phyloP scores from a whole-genome alignment of 2,113 vertebrate genomes.

The Sphaerodactylus townsendi region DNA sequence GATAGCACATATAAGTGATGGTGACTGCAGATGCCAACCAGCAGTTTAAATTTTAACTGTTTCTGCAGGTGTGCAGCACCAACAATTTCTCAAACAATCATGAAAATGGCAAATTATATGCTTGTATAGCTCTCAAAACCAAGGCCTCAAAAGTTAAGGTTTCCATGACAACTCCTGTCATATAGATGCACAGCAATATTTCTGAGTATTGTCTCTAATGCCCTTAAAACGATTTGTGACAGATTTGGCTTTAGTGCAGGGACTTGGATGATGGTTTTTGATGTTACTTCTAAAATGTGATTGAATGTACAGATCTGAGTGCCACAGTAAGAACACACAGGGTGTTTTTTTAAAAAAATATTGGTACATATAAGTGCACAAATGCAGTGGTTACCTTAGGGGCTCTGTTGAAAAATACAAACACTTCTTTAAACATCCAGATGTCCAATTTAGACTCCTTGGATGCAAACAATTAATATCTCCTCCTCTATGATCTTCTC shows the following conservation, averaged over 20 bases:
- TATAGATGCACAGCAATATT: conserved; percentile 5
- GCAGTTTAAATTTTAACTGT: neutral
- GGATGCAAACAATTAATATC: neutral
- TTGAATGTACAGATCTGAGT: neutral
- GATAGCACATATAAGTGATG: neutral
- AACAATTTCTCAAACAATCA: conserved; percentile 7
- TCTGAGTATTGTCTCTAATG: conserved; percentile 13
- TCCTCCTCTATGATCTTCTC: no score
- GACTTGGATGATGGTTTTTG: neutral
- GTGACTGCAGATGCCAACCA: neutral
- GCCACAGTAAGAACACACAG: neutral
- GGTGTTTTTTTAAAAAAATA: no score
- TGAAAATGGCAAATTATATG: conserved; percentile 14
- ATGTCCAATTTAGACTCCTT: neutral
- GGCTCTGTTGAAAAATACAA: neutral
- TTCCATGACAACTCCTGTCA: conserved; percentile 27
- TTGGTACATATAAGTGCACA: no score
- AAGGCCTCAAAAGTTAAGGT: conserved; percentile 27
- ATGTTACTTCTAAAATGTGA: neutral
- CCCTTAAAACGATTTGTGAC: conserved; percentile 17
- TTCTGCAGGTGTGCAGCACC: neutral
- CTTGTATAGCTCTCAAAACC: conserved; percentile 20
- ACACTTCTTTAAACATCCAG: neutral
- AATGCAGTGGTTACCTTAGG: no score
- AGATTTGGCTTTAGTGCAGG: neutral